Evolutionary conservation across 1,140 invertebrate genomes (phyloP).

Genomic region (Diprion similis): DNA sequence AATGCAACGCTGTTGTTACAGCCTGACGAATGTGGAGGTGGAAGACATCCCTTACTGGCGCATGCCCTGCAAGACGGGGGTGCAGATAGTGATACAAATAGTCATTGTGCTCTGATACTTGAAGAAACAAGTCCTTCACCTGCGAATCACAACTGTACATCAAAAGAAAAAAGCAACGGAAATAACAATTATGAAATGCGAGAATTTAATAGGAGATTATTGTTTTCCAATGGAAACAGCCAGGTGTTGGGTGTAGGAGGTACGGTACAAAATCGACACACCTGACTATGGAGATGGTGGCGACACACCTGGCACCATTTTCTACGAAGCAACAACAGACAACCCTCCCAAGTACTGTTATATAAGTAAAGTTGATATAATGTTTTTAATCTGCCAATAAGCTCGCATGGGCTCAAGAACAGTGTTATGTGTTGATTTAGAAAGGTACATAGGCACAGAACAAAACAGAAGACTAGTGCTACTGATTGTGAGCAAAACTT

Average conservation of each 20-base stretch:
- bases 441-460: not conserved
- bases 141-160: slow-evolving; percentile 50
- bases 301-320: slow-evolving; percentile 52
- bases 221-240: slow-evolving; percentile 51
- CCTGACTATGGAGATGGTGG: slow-evolving; percentile 61
- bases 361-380: slow-evolving; percentile 46
- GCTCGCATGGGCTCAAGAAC: slow-evolving; percentile 2
- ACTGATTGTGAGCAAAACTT: not conserved
- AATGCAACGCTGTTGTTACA: slow-evolving; percentile 49
- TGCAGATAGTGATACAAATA: slow-evolving; percentile 71
- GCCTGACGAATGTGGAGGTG: slow-evolving; percentile 48
- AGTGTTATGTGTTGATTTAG: slow-evolving; percentile 6
- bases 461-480: slow-evolving; percentile 2
- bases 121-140: slow-evolving; percentile 56
- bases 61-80: slow-evolving; percentile 63
- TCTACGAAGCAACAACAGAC: slow-evolving; percentile 51
- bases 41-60: slow-evolving; percentile 56
- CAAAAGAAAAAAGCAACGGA: slow-evolving; percentile 70
- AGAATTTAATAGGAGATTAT: slow-evolving; percentile 62
- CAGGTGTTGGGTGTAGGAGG: slow-evolving; percentile 40
- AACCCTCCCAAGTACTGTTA: slow-evolving; percentile 46
- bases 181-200: slow-evolving; percentile 82
- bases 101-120: slow-evolving; percentile 67
- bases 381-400: slow-evolving; percentile 16
- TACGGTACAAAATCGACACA: slow-evolving; percentile 50